These are phyloP conservation scores for Drosophila erecta DNA, from an alignment of 1,140 invertebrate species.

Conservation along the genomic window DNA sequence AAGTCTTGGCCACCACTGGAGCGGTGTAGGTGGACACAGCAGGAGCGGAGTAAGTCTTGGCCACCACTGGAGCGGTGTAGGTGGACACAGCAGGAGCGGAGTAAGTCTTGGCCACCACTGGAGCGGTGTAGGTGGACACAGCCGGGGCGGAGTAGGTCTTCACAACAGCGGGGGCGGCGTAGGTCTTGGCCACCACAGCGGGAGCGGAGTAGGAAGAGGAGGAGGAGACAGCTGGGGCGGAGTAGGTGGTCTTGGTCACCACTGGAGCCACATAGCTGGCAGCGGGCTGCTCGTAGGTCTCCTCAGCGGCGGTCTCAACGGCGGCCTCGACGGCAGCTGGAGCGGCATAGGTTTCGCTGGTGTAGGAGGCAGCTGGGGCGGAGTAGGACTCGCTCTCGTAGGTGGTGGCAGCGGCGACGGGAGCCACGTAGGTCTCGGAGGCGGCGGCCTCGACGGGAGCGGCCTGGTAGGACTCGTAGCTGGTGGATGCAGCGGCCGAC, in stretches of 20 bases:
- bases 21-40: slow-evolving; percentile 11
- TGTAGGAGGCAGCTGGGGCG: slow-evolving; percentile 39
- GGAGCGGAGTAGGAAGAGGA: slow-evolving; percentile 34
- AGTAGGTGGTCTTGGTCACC: slow-evolving; percentile 19
- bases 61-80: slow-evolving; percentile 25
- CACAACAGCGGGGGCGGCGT: slow-evolving; percentile 36
- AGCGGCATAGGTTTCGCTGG: slow-evolving; percentile 35
- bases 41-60: slow-evolving; percentile 2
- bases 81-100: slow-evolving; percentile 16
- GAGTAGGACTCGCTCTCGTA: slow-evolving; percentile 43
- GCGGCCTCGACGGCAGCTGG: slow-evolving; percentile 20
- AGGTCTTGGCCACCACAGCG: slow-evolving; percentile 9
- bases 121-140: slow-evolving; percentile 37
- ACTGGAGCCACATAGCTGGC: slow-evolving; percentile 39
- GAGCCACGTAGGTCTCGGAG: slow-evolving; percentile 34
- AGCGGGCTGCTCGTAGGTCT: slow-evolving; percentile 35
- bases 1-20: slow-evolving; percentile 15
- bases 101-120: slow-evolving; percentile 19
- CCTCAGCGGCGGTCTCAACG: slow-evolving; percentile 20
- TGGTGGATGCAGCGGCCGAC: slow-evolving; percentile 24
- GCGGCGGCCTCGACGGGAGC: slow-evolving; percentile 19
- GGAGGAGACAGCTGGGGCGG: slow-evolving; percentile 30
- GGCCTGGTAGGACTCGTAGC: slow-evolving; percentile 48
- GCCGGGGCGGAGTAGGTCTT: slow-evolving; percentile 33
- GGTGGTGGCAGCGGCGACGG: slow-evolving; percentile 29